Evolutionary conservation across 2,888 invertebrate species (phyloP).

Genomic region (Rhamphomyia laevipes): DNA sequence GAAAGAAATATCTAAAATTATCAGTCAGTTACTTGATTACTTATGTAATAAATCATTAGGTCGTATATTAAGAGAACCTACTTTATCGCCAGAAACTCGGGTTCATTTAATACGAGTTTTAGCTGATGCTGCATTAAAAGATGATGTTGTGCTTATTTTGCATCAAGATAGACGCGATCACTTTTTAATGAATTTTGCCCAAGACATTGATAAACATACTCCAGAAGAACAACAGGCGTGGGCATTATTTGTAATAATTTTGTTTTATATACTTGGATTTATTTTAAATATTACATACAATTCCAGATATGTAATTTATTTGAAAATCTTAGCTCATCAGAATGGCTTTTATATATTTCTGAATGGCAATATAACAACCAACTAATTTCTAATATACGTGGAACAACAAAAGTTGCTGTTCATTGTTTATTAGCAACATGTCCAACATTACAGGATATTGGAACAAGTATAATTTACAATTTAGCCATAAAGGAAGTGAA

Average conservation of each 20-base stretch:
- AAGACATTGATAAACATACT: slow-evolving; percentile 62
- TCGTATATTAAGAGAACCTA: slow-evolving; percentile 49
- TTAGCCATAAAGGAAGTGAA: slow-evolving; percentile 93
- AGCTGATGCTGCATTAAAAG: slow-evolving; percentile 67
- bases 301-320: slow-evolving; percentile 78
- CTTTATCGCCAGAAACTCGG: slow-evolving; percentile 47
- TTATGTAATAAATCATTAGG: slow-evolving; percentile 22
- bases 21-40: neutral
- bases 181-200: slow-evolving; percentile 77
- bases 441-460: slow-evolving; percentile 60
- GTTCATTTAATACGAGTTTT: slow-evolving; percentile 58
- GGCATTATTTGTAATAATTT: slow-evolving; percentile 59
- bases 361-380: slow-evolving; percentile 74
- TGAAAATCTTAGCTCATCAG: slow-evolving; percentile 76
- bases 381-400: slow-evolving; percentile 75
- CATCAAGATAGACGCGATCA: slow-evolving; percentile 86
- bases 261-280: neutral
- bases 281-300: neutral
- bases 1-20: neutral
- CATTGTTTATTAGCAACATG: slow-evolving; percentile 68
- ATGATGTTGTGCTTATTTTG: slow-evolving; percentile 77
- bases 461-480: slow-evolving; percentile 80
- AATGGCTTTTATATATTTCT: slow-evolving; percentile 88
- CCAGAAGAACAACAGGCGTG: slow-evolving; percentile 66
- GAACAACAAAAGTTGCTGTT: slow-evolving; percentile 83